These are phyloP conservation scores for Elanoides forficatus DNA, from an alignment of 2,113 vertebrate species.

Conservation along the genomic window DNA sequence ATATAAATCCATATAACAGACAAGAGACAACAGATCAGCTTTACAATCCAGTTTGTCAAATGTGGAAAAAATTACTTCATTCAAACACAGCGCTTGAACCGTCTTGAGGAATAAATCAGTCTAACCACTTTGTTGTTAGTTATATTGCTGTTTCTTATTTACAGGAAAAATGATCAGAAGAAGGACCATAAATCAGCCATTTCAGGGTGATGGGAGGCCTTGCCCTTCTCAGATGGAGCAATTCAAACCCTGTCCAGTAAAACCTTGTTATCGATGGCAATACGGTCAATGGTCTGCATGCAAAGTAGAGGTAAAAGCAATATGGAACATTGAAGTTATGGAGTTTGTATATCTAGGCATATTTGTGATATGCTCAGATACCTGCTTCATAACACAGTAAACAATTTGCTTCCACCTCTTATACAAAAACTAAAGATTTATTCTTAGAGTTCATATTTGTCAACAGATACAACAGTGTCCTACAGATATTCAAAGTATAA, in stretches of 20 bases:
- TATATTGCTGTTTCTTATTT: slow-evolving; percentile 6
- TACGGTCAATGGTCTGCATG: slow-evolving; percentile 93
- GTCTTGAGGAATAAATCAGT: background rate
- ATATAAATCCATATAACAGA: background rate
- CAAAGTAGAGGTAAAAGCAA: slow-evolving; percentile 84
- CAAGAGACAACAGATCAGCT: background rate
- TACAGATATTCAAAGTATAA: background rate
- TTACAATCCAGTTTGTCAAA: background rate
- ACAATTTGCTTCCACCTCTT: background rate
- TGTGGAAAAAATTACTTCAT: background rate
- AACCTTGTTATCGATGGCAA: slow-evolving; percentile 93
- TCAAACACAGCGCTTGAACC: background rate
- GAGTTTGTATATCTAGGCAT: background rate
- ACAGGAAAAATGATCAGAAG: slow-evolving; percentile 91
- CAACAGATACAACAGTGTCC: background rate
- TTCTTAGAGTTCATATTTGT: background rate
- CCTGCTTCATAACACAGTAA: background rate
- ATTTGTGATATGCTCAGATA: background rate
- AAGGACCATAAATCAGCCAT: slow-evolving; percentile 85
- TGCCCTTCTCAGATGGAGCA: slow-evolving; percentile 89
- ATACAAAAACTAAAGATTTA: background rate
- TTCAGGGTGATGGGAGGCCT: slow-evolving; percentile 94
- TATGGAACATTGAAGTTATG: background rate
- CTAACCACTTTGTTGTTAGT: background rate
- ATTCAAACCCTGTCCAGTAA: slow-evolving; percentile 92